These are phyloP conservation scores for Parnassius orleans DNA, from an alignment of 2,888 invertebrate genomes.

Conservation along the genomic window DNA sequence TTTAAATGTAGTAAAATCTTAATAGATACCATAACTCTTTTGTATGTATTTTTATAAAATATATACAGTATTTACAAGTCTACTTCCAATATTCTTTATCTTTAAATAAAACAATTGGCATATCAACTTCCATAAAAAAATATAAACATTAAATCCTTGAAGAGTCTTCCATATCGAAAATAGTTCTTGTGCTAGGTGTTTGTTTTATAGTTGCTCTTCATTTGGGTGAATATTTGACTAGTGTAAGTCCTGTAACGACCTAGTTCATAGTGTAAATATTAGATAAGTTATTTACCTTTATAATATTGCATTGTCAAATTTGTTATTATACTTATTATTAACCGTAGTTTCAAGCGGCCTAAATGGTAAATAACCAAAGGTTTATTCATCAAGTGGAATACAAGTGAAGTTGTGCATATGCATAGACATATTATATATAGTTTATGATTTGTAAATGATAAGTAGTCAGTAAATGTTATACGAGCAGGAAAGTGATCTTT, in stretches of 20 bases:
- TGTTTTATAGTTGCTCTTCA: constrained; percentile 53
- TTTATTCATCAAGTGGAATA: constrained; percentile 11
- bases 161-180: constrained; percentile 80
- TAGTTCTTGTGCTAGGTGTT: constrained; percentile 69
- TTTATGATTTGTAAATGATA: constrained; percentile 5
- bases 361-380: constrained; percentile 27
- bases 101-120: constrained; percentile 71
- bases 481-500: constrained; percentile 8
- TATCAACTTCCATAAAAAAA: constrained; percentile 79
- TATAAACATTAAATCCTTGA: constrained; percentile 62
- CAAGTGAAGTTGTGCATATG: too few species aligned
- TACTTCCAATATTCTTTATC: constrained; percentile 70
- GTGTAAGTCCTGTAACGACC: constrained; percentile 30
- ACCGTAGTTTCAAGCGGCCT: constrained; percentile 19
- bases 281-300: constrained; percentile 23
- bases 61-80: constrained; percentile 66
- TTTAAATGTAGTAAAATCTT: constrained; percentile 60
- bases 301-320: constrained; percentile 11
- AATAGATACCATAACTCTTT: constrained; percentile 63
- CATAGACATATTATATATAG: background rate
- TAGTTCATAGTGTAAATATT: constrained; percentile 26
- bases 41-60: constrained; percentile 80
- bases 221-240: constrained; percentile 56
- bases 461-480: background rate
- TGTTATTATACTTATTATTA: constrained; percentile 17